phyloP scores from a whole-genome alignment of 2,797 vertebrate genomes.

The Xenops minutus region DNA sequence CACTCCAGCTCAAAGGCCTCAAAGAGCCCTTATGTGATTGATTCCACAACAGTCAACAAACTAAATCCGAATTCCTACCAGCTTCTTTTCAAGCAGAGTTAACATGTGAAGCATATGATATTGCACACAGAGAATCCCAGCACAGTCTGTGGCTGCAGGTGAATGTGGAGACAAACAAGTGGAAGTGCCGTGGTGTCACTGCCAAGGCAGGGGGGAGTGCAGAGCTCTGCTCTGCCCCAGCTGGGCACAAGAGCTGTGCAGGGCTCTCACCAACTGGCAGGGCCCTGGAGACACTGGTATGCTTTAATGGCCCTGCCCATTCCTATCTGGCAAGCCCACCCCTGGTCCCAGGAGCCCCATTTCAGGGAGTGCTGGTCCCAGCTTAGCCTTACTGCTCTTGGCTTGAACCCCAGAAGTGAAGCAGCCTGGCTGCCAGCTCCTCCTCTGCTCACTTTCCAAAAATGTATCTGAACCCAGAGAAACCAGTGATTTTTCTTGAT shows the following conservation, averaged over 20 bases:
- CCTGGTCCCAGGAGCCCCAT: neutral
- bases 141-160: neutral
- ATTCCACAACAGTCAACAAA: neutral
- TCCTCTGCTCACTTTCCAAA: neutral
- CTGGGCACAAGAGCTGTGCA: neutral
- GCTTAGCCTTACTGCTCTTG: neutral
- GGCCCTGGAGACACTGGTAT: neutral
- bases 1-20: neutral
- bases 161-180: neutral
- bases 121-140: neutral
- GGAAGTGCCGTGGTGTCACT: neutral
- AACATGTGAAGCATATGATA: neutral
- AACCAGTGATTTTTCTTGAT: neutral
- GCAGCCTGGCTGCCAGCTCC: neutral
- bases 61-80: neutral
- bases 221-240: neutral
- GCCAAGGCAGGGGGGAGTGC: accelerated
- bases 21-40: neutral
- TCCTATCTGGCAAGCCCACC: neutral
- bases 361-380: neutral
- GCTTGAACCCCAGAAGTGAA: neutral
- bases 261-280: neutral
- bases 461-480: neutral
- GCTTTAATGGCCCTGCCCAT: neutral
- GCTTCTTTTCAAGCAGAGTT: neutral